phyloP scores from a whole-genome alignment of 2,888 invertebrate genomes.

The Ennomos fuscantarius region DNA sequence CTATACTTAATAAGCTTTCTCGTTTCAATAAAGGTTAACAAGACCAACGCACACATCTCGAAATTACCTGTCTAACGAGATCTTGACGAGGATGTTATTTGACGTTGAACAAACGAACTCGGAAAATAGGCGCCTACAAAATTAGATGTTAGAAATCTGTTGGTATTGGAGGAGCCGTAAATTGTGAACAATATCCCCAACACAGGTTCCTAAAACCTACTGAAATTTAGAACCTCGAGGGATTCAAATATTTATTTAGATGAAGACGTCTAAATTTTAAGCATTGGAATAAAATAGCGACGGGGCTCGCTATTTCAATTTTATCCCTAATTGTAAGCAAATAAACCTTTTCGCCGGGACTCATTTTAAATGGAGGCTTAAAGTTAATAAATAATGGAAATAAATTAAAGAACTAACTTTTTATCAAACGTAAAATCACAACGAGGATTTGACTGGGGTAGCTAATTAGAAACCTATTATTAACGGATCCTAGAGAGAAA shows the following conservation, averaged over 20 bases:
- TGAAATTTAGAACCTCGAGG: slow-evolving; percentile 53
- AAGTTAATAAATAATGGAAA: slow-evolving; percentile 63
- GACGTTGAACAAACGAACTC: slow-evolving; percentile 25
- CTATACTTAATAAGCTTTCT: slow-evolving; percentile 6
- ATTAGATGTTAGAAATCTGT: slow-evolving; percentile 10
- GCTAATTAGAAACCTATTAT: slow-evolving; percentile 18
- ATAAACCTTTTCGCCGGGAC: slow-evolving; percentile 52
- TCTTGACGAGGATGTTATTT: slow-evolving; percentile 28
- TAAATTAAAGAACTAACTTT: slow-evolving; percentile 54
- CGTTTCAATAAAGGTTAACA: slow-evolving; percentile 20
- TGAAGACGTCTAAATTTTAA: slow-evolving; percentile 54
- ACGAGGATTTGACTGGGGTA: slow-evolving; percentile 1
- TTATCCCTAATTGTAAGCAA: slow-evolving; percentile 54
- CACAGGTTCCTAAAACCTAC: slow-evolving; percentile 40
- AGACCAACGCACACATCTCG: slow-evolving; percentile 14
- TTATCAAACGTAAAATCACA: slow-evolving; percentile 33
- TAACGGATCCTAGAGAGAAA: slow-evolving; percentile 1
- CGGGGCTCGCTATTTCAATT: slow-evolving; percentile 52
- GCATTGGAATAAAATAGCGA: slow-evolving; percentile 60
- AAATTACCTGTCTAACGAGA: slow-evolving; percentile 24
- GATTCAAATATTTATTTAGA: slow-evolving; percentile 69
- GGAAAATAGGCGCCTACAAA: slow-evolving; percentile 9
- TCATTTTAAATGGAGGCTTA: slow-evolving; percentile 43
- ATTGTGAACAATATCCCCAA: slow-evolving; percentile 31
- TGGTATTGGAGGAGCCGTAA: slow-evolving; percentile 6